Evolutionary conservation across 1,140 invertebrate genomes (phyloP).

Genomic region (Fopius arisanus): DNA sequence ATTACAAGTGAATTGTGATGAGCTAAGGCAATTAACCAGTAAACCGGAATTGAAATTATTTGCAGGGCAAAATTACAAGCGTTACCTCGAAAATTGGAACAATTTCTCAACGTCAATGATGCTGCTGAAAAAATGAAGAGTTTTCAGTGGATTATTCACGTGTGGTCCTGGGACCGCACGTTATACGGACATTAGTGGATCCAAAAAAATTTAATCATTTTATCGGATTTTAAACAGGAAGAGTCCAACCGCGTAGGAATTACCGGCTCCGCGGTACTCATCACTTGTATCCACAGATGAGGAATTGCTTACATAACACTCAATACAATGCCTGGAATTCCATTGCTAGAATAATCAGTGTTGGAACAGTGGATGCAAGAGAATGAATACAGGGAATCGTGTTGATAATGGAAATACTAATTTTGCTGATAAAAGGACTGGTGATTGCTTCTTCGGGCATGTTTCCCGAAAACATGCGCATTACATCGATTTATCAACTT

Average conservation of each 20-base stretch:
- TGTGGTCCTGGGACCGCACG: neutral
- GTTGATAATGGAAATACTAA: neutral
- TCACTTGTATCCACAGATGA: neutral
- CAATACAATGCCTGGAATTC: neutral
- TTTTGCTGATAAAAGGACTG: too few species aligned
- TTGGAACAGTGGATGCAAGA: neutral
- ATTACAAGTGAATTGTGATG: neutral
- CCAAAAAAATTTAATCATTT: neutral
- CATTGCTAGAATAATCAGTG: neutral
- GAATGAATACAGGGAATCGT: neutral
- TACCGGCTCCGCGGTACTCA: neutral
- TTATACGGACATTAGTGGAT: neutral
- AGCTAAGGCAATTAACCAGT: neutral
- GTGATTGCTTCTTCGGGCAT: neutral
- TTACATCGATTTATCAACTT: too few species aligned
- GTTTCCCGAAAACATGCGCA: too few species aligned
- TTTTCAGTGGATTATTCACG: neutral
- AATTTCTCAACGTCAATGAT: neutral
- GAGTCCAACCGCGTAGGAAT: neutral
- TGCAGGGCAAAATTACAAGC: neutral
- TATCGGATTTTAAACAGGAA: neutral
- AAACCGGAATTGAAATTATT: neutral
- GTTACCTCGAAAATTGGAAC: too few species aligned
- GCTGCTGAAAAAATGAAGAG: neutral
- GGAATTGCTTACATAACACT: slow-evolving; percentile 2